Base-by-base conservation (phyloP, 2,797 vertebrate species). In the Pteronotus mesoamericanus region DNA sequence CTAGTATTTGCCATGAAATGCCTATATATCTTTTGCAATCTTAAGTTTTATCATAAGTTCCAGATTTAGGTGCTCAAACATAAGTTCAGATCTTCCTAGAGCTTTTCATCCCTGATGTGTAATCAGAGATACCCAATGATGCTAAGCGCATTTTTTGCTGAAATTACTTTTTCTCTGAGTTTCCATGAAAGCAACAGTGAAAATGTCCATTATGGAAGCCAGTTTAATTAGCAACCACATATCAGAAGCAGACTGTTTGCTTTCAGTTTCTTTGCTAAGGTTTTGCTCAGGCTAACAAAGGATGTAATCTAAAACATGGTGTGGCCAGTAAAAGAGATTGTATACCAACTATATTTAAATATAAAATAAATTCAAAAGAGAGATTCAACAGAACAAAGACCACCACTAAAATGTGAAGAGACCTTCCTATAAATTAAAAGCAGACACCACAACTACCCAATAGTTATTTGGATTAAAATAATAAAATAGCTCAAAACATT, bases 221-320 rank as follows among this genome's bases (percentile, higher is more conserved):
- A 89, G 16, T 89, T 90, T 95, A 86, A 96, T 96, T 59, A 94
- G 80, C 39, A 86, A 74, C 71, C 86, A 57, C 72, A 66, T 82
- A 96, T 83, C 77, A 92, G 75, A 86, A 94, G 68, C 15, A 77
- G 46, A 86, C 26, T 37, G 48, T 90, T 94, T 93, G 39, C 39
- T 93, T 95, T 97, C 32, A 42, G 69, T 91, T 85, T 89, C 85
- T 97, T 94, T 78, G 92, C 79, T 93, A 71, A 85, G 87, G 39
- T 93, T 88, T 75, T 93, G 72, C 77, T 80, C 29, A 83, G 42
- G 75, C 21, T 91, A n/a, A 96, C 75, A 84, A 94, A 90, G 37
- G 91, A 84, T 86, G 26, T 53, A 91, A 92, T 83, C 48, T 64
- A 55, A 66, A 91, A 93, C 46, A 64, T 93, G 39, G 46, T 86